Percentiles rank a stretch among this genome's conserved stretches.
Conservation (phyloP, 92 coral and sea anemone genomes). For the Zoanthus solanderi region DNA sequence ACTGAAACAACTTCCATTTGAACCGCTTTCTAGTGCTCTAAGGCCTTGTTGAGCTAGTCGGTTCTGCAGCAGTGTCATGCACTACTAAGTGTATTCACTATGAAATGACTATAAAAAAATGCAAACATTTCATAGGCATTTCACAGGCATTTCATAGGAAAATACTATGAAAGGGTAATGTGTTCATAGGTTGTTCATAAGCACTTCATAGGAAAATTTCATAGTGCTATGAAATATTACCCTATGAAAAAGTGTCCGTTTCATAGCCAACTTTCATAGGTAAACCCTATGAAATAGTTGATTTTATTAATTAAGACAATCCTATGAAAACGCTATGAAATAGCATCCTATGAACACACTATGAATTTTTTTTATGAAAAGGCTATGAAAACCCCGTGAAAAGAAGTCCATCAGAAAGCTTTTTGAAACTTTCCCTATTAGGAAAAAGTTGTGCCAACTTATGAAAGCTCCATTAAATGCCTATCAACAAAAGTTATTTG, state of each 20-base stretch:
- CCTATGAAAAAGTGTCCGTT: slow-evolving; percentile 32
- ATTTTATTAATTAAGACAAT: slow-evolving; percentile 18
- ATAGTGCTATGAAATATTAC: slow-evolving; percentile 16
- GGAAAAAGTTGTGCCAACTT: slow-evolving; percentile 30
- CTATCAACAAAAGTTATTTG: slow-evolving; percentile 29
- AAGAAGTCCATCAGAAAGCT: slow-evolving; percentile 29
- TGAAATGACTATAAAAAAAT: slow-evolving; percentile 14
- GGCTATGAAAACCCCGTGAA: slow-evolving; percentile 23
- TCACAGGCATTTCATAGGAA: slow-evolving; percentile 23
- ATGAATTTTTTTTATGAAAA: slow-evolving; percentile 19
- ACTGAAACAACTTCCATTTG: slow-evolving; percentile 54
- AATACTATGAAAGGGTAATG: slow-evolving; percentile 14
- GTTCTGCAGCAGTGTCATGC: slow-evolving; percentile 41
- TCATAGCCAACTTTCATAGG: slow-evolving; percentile 29
- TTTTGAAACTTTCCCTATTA: slow-evolving; percentile 27
- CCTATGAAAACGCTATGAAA: slow-evolving; percentile 27
- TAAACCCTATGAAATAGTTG: slow-evolving; percentile 30
- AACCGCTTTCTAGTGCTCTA: slow-evolving; percentile 51
- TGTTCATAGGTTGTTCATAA: slow-evolving; percentile 28
- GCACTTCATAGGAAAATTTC: slow-evolving; percentile 31
- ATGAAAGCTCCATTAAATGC: slow-evolving; percentile 24
- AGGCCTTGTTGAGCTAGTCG: slow-evolving; percentile 43
- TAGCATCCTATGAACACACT: slow-evolving; percentile 25
- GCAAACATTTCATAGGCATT: slow-evolving; percentile 30
- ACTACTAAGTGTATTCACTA: slow-evolving; percentile 1